Evolutionary conservation across 2,888 invertebrate species (phyloP), one percentile per base, ranked within the genome.

Genomic region (Tenthredo notha): DNA sequence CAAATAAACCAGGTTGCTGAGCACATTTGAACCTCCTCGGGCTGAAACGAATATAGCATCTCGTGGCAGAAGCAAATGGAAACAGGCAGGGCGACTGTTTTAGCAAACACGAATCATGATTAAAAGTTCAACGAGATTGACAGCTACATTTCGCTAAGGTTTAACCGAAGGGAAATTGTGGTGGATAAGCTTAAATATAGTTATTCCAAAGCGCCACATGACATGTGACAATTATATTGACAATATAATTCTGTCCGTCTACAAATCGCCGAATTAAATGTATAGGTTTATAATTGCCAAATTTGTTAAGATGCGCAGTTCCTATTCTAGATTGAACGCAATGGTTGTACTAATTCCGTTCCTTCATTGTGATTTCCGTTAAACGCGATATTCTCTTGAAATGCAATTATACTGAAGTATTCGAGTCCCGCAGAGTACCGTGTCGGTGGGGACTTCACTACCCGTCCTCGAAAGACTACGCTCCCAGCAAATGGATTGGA

Each of bases 391-490:
- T 80, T 80, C 80, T 61, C 80, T 33, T 54, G 80, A 61, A 80
- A 80, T 80, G 80, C 80, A 80, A 80, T 80, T 80, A 80, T 80
- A 21, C 61, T 50, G 80, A 80, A 80, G 61, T 61, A 80, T 80
- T 80, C 58, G 61, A 61, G 80, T 40, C 40, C 40, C 80, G 40
- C 21, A 58, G 78, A n/a, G 61, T 40, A 9, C 50, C 37, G 21
- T 25, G 37, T 29, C n/a, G 78, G 54, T 33, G 54, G 33, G 33
- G 18, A 47, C 25, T 47, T 75, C 25, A n/a, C 29, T 47, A 10
- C 18, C 78, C 78, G 37, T 78, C 47, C 78, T 78, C 78, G n/a
- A 9, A 78, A 78, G 78, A 78, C 78, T 58, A 29, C 78, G 61
- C 40, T 50, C 4, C 37, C 58, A 40, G 37, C 80, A 80, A 61